Base-by-base conservation (phyloP, 2,797 vertebrate genomes). In the Clamator glandarius region DNA sequence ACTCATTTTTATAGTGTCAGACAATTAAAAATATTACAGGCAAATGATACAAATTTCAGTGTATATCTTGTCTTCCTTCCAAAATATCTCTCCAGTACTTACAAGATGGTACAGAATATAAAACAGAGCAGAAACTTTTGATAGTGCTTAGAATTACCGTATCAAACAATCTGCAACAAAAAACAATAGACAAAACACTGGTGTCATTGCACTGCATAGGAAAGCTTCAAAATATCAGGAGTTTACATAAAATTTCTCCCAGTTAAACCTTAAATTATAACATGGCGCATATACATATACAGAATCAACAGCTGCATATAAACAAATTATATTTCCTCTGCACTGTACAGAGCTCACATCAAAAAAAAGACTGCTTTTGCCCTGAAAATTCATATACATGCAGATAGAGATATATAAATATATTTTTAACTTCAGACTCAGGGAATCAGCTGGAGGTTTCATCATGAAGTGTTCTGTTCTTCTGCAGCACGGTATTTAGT, bases 401-500 rank as follows among this genome's bases (percentile, higher is more conserved):
- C 5, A 39, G 11, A 46, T 5, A 25, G 4, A 28, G 15, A 42
- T 15, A 44, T 3, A 24, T 5, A 14, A 2, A 42, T 5, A 54
- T 8, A 50, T 31, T 62, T 31, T 51, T 9, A 50, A 64, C 33
- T 78, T 81, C 36, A 36, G 58, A 59, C 35, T 57, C 54, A 35
- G 46, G 35, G 86, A 51, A 77, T 81, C 76, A 94, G 74, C 57
- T 97, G 39, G 94, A 83, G 63, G 91, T 41, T 88, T 98, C 95
- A 87, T 90, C 97, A 64, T 96, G 96, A 69, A 96, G 75, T 6
- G 39, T 73, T 95, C 98, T 98, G 29, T 97, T 98, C 92, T 98
- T 98, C 67, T 94, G 98, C 44, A 99, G 97, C 80, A 99, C 98
- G 1, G 96, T 96, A 80, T 91, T 99, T 9, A 99, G 98, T 93